phyloP scores from a whole-genome alignment of 2,888 invertebrate species.

The Tuberolachnus salignus region DNA sequence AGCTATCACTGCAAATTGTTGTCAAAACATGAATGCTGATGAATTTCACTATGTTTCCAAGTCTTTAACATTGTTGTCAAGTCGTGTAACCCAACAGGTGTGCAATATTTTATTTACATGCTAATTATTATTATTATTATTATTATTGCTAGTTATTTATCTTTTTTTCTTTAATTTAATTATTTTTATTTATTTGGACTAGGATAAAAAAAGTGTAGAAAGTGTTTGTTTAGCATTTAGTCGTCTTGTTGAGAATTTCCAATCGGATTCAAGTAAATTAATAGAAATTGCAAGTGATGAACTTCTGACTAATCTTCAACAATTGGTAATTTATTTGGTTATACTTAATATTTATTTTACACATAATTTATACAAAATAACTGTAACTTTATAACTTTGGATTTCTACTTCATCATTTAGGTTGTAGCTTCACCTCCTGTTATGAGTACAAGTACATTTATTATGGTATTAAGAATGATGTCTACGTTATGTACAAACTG shows the following conservation, averaged over 20 bases:
- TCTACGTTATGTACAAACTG: conserved; percentile 95
- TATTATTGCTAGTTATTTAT: background rate
- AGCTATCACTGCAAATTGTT: conserved; percentile 97
- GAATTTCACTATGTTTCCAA: conserved; percentile 93
- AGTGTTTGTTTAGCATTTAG: conserved; percentile 96
- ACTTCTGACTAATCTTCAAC: conserved; percentile 89
- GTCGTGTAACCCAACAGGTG: conserved; percentile 66
- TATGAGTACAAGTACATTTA: conserved; percentile 92
- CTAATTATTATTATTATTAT: no score
- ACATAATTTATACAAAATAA: background rate
- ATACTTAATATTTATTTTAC: no score
- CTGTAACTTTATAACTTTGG: background rate
- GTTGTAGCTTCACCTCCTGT: conserved; percentile 94
- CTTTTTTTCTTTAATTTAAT: no score
- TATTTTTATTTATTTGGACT: conserved; percentile 35
- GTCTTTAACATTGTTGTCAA: conserved; percentile 84
- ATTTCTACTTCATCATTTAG: conserved; percentile 63
- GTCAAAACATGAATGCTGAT: conserved; percentile 88
- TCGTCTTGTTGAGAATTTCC: conserved; percentile 94
- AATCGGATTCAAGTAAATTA: conserved; percentile 85
- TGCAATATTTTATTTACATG: background rate
- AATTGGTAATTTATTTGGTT: conserved; percentile 69
- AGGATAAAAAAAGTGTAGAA: conserved; percentile 96
- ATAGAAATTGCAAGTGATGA: conserved; percentile 94
- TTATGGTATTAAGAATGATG: conserved; percentile 93